phyloP scores from a whole-genome alignment of 2,797 vertebrate species.

The Phoxinus dragarum region DNA sequence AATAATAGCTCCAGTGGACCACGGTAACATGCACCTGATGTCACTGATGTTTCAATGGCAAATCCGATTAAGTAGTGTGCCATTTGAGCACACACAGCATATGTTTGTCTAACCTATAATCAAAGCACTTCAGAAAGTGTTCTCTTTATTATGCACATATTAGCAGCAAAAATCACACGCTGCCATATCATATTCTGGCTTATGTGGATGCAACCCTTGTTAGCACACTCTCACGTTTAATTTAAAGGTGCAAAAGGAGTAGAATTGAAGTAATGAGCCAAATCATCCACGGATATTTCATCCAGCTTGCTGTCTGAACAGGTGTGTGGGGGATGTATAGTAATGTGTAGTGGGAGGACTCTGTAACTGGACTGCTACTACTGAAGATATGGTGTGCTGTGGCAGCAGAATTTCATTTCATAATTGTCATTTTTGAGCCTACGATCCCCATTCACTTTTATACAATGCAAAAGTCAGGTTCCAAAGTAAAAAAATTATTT shows the following conservation, averaged over 20 bases:
- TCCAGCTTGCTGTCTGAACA: constrained; percentile 2
- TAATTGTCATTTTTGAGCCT: too few relatives aligned
- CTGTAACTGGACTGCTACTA: not conserved
- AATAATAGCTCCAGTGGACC: constrained; percentile 5
- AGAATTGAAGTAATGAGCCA: constrained; percentile 42
- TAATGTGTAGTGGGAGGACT: not conserved
- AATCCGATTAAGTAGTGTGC: not conserved
- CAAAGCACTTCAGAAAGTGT: not conserved
- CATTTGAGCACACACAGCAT: not conserved
- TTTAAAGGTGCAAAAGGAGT: constrained; percentile 41
- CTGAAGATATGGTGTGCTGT: not conserved
- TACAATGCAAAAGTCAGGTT: too few relatives aligned
- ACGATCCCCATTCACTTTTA: too few relatives aligned
- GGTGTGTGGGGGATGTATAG: not conserved
- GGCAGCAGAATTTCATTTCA: not conserved
- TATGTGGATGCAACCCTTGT: constrained; percentile 45
- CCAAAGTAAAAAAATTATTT: not conserved
- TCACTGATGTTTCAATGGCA: constrained; percentile 13
- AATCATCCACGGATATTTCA: not conserved
- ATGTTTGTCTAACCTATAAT: constrained; percentile 2
- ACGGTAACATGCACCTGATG: constrained; percentile 22
- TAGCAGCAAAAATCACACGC: constrained; percentile 9
- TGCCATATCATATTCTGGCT: constrained; percentile 9
- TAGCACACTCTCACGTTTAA: constrained; percentile 44
- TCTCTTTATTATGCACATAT: constrained; percentile 32